Evolutionary conservation across 2,797 vertebrate genomes (phyloP).

Genomic region (Coregonus sp.): DNA sequence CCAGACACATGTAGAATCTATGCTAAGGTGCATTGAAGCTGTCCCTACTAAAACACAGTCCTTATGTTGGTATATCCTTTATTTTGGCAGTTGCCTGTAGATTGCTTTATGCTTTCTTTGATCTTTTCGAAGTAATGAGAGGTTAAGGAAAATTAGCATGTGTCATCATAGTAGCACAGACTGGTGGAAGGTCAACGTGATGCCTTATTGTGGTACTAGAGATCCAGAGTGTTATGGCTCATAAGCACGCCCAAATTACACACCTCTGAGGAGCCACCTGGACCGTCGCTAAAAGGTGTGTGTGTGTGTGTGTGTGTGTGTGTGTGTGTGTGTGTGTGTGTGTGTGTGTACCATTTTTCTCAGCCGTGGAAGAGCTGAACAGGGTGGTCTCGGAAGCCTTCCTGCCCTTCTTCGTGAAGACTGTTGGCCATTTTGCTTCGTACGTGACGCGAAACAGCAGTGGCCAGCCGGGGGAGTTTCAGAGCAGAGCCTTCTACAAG

Average conservation of each 20-base stretch:
- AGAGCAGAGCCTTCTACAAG: slow-evolving; percentile 85
- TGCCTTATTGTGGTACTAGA: not conserved
- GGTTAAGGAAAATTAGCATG: not conserved
- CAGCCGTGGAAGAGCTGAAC: slow-evolving; percentile 87
- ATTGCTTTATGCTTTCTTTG: not conserved
- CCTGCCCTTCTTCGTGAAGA: slow-evolving; percentile 88
- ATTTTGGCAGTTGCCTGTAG: too few species aligned
- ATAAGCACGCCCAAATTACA: not conserved
- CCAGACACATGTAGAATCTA: too few species aligned
- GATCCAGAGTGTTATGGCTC: not conserved
- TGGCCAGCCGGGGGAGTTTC: slow-evolving; percentile 68
- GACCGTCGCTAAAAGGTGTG: not conserved
- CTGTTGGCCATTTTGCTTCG: slow-evolving; percentile 83
- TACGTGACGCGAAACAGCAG: slow-evolving; percentile 68
- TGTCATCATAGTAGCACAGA: not conserved
- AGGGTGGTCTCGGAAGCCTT: slow-evolving; percentile 86
- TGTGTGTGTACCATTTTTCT: not conserved
- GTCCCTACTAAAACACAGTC: too few species aligned
- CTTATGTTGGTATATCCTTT: too few species aligned
- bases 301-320: too few species aligned
- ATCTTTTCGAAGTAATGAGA: not conserved
- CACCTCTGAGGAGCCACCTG: not conserved
- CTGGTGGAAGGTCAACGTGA: not conserved
- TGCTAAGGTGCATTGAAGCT: too few species aligned
- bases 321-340: too few species aligned